Percentiles rank a stretch among this genome's conserved stretches.
Evolutionary conservation across 2,888 invertebrate species (phyloP).

Genomic region (Magallana nippona): DNA sequence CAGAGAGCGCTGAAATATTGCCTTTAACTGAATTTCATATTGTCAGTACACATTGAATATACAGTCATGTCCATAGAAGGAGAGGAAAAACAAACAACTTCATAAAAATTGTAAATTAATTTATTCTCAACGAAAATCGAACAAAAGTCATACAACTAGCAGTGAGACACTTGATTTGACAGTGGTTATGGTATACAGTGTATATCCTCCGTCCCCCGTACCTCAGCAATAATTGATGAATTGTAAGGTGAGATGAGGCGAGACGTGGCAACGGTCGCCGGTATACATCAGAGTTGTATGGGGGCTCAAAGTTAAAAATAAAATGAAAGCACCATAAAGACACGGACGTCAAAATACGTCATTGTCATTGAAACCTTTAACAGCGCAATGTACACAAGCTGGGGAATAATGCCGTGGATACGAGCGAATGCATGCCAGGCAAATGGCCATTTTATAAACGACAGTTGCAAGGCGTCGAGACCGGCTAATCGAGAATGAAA

Average conservation of each 20-base stretch:
- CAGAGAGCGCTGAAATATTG: too few relatives aligned
- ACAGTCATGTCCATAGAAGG: too few relatives aligned
- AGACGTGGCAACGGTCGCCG: not conserved
- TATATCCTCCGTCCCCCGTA: too few relatives aligned
- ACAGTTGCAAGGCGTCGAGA: conserved; percentile 14
- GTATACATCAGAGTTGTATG: not conserved
- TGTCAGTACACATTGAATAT: too few relatives aligned
- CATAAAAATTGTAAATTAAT: too few relatives aligned
- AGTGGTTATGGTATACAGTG: too few relatives aligned
- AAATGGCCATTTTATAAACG: conserved; percentile 23
- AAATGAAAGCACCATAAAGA: not conserved
- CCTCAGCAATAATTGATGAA: too few relatives aligned
- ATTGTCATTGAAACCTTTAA: conserved; percentile 24
- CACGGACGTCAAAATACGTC: conserved; percentile 11
- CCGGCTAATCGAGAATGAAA: conserved; percentile 28
- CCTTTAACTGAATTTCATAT: too few relatives aligned
- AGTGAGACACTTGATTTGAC: too few relatives aligned
- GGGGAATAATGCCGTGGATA: not conserved
- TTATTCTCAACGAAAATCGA: too few relatives aligned
- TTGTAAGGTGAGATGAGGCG: not conserved
- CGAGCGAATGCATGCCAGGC: not conserved
- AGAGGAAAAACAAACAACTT: too few relatives aligned
- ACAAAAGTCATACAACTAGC: too few relatives aligned
- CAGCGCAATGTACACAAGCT: not conserved
- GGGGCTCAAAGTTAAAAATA: not conserved